Conservation (phyloP, 2,113 vertebrate species). For the Pycnonotus jocosus region DNA sequence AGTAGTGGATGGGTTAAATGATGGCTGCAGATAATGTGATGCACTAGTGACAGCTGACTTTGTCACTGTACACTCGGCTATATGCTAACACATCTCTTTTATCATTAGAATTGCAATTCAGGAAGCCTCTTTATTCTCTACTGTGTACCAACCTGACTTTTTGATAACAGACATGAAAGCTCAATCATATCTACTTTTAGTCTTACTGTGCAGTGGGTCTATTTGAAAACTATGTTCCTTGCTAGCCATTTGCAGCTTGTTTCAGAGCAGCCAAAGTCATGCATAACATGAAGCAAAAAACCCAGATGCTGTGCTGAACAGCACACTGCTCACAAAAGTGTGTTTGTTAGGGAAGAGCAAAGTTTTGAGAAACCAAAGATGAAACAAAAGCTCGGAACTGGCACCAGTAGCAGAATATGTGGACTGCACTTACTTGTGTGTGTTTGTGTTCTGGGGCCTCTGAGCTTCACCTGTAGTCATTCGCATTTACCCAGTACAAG, state of each 20-base stretch:
- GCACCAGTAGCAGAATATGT: background rate
- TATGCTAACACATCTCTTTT: background rate
- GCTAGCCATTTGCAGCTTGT: background rate
- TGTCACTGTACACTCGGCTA: background rate
- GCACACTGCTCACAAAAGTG: fast-evolving
- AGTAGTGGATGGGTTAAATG: background rate
- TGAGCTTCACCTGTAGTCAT: background rate
- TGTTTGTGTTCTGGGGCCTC: background rate
- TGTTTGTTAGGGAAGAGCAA: background rate
- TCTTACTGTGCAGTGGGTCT: background rate
- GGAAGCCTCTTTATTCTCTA: background rate
- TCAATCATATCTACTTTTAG: background rate
- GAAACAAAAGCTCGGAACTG: background rate
- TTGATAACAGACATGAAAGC: background rate
- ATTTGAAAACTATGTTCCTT: background rate
- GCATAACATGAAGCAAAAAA: background rate
- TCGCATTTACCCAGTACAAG: background rate
- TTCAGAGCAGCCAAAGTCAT: background rate
- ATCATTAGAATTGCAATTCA: background rate
- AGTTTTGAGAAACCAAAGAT: background rate
- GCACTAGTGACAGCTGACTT: background rate
- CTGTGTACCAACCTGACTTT: background rate
- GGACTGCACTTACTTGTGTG: fast-evolving
- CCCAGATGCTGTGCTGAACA: background rate
- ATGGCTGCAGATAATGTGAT: background rate